A percentile compares a stretch with the other conserved stretches of the same genome.
Conservation (phyloP, 2,113 vertebrate genomes). For the Nanorana parkeri region DNA sequence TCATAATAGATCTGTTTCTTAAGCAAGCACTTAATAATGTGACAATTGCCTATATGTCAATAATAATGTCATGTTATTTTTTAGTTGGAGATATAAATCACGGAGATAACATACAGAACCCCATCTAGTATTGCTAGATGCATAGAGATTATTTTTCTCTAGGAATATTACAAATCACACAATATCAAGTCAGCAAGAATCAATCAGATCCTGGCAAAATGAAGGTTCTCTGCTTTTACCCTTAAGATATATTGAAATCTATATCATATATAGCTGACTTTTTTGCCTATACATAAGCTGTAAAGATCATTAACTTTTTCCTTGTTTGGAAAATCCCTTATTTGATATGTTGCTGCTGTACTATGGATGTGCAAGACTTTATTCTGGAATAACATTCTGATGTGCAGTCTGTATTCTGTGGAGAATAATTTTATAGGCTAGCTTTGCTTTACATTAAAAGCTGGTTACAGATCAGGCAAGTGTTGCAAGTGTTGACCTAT, state of each 20-base stretch:
- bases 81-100: slow-evolving; percentile 10
- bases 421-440: no score
- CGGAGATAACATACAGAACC: slow-evolving; percentile 14
- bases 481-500: no score
- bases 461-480: no score
- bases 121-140: not conserved
- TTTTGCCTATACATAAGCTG: not conserved
- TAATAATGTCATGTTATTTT: slow-evolving; percentile 1
- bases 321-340: not conserved
- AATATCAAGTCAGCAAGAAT: slow-evolving; percentile 11
- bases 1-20: not conserved
- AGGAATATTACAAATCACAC: slow-evolving; percentile 14
- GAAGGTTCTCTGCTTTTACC: slow-evolving; percentile 16
- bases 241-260: not conserved
- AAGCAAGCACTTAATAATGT: slow-evolving; percentile 19
- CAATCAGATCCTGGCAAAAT: slow-evolving; percentile 5
- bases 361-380: no score
- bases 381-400: no score
- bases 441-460: no score
- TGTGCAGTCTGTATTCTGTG: no score
- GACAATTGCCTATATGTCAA: not conserved
- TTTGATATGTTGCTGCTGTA: no score
- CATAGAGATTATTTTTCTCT: slow-evolving; percentile 7
- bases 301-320: slow-evolving; percentile 5
- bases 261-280: not conserved